Evolutionary conservation across 1,140 invertebrate genomes (phyloP), one percentile per base, ranked within the genome.

Genomic region (Drosophila orena): DNA sequence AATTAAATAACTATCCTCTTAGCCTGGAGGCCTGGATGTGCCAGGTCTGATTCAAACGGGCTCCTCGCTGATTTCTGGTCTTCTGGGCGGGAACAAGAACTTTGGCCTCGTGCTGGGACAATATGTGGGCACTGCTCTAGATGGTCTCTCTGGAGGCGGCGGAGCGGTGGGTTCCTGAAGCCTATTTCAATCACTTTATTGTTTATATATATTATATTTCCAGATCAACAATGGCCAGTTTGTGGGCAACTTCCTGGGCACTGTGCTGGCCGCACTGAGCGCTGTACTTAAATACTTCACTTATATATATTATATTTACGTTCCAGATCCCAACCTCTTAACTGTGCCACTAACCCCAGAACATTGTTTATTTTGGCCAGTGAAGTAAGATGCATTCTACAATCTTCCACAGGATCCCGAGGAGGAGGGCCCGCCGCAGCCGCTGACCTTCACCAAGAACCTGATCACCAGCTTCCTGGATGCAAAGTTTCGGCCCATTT

Each of bases 61-160:
- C 8, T 92, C 92, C 2, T 91, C 91, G 1, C 56, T 93, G 4
- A 57, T 93, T 2, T 72, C 91, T 0, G 92, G 92, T 6, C 78
- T 93, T 12, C 73, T 93, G 37, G 79, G 78, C 5, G 93, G 93
- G 17, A 91, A 93, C 73, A 92, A 92, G 65, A 93, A 93, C 81
- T 93, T 94, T 46, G 94, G 93, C 10, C 84, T 91, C 0, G 93
- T 93, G 27, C 60, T 93, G 37, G 94, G 93, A 46, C 86, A 88
- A 17, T 92, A 94, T 53, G 58, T 93, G 60, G 93, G 93, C 34
- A 93, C 93, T 2, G 79, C 93, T 4, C 83, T 94, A 34, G 92
- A 93, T 73, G 93, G 93, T 7, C 72, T 93, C 3, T 93, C 94
- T 1, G 93, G 93, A 20, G 93, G 93, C 7, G 93, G 93, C 40